Percentiles rank a stretch among this genome's conserved stretches.
phyloP scores from a whole-genome alignment of 2,113 vertebrate species.

The Python bivittatus region DNA sequence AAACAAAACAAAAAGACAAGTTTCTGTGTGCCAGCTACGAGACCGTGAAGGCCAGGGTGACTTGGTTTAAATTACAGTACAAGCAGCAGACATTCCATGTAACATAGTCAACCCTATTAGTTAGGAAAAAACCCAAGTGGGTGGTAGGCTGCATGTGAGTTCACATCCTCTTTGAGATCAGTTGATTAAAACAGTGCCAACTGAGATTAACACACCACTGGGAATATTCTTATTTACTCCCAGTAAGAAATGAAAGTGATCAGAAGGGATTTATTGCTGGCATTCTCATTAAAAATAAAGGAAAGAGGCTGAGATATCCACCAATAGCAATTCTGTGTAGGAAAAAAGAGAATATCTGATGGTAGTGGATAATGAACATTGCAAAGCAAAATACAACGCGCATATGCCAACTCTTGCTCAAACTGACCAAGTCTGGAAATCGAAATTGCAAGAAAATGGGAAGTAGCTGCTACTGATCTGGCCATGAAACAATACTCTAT shows the following conservation, averaged over 20 bases:
- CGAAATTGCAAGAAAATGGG: slow-evolving; percentile 34
- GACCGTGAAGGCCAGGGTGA: slow-evolving; percentile 22
- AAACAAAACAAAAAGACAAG: slow-evolving; percentile 14
- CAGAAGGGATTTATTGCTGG: slow-evolving; percentile 59
- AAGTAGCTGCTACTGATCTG: slow-evolving; percentile 72
- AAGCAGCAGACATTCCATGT: not conserved
- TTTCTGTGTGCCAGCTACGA: not conserved
- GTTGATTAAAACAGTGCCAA: slow-evolving; percentile 59
- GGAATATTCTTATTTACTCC: slow-evolving; percentile 54
- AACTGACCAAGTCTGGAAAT: slow-evolving; percentile 36
- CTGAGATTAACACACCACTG: slow-evolving; percentile 49
- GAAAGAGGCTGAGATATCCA: slow-evolving; percentile 43
- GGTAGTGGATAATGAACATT: slow-evolving; percentile 36
- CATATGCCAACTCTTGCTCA: slow-evolving; percentile 25
- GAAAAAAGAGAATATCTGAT: slow-evolving; percentile 5
- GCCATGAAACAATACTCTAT: slow-evolving; percentile 72
- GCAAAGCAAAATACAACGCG: slow-evolving; percentile 44
- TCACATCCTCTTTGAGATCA: slow-evolving; percentile 43
- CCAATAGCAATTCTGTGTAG: slow-evolving; percentile 17
- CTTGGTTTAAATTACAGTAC: slow-evolving; percentile 25
- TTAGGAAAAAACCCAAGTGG: slow-evolving; percentile 21
- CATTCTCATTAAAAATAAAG: slow-evolving; percentile 59
- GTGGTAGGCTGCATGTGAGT: slow-evolving; percentile 34
- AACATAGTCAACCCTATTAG: slow-evolving; percentile 29
- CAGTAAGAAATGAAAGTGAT: slow-evolving; percentile 55